Base-by-base conservation (phyloP, 2,888 invertebrate genomes). In the Labia minor region DNA sequence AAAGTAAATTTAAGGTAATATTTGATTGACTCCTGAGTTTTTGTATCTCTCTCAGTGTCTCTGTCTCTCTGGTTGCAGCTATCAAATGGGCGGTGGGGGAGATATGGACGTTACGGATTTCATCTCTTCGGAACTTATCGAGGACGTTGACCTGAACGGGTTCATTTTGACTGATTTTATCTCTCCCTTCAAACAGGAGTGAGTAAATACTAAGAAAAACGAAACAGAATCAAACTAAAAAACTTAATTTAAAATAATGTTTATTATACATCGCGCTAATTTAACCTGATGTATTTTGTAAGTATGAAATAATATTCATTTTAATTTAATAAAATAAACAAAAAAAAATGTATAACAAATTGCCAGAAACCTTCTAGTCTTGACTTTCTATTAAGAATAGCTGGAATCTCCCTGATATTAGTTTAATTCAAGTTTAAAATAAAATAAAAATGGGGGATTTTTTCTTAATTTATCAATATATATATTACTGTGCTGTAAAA, bases 141-240 rank as follows among this genome's bases (percentile, higher is more conserved):
- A 49, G 49, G 49, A 49, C 16, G 49, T 49, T 49, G 49, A 49
- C 49, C 49, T 49, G 6, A 49, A 49, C 49, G 49, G 49, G 4
- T 49, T 49, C 16, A 49, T 49, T 49, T 49, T 49, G 49, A n/a
- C 49, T 49, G 49, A 49, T 16, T 49, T 49, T 49, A 49, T 49
- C 49, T n/a, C 49, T 14, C 49, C 49, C n/a, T 49, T 49, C 49
- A 49, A 49, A 14, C 49, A 49, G n/a, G 49, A 49, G 14, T 26
- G n/a, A n/a, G n/a, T 33, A 33, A 33, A 33, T 33, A 6, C 6
- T 33, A 33, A 33, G 33, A 33, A 8, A 33, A 33, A 8, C 33
- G 11, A 33, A 33, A 33, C 6, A 8, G 11, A 8, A 33, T 33
- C 6, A 33, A 33, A 33, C 6, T 8, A 33, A 33, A 33, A 33